Percentiles rank a stretch among this genome's conserved stretches.
These are phyloP conservation scores for Rapana venosa DNA, from an alignment of 2,888 invertebrate genomes.

Conservation along the genomic window DNA sequence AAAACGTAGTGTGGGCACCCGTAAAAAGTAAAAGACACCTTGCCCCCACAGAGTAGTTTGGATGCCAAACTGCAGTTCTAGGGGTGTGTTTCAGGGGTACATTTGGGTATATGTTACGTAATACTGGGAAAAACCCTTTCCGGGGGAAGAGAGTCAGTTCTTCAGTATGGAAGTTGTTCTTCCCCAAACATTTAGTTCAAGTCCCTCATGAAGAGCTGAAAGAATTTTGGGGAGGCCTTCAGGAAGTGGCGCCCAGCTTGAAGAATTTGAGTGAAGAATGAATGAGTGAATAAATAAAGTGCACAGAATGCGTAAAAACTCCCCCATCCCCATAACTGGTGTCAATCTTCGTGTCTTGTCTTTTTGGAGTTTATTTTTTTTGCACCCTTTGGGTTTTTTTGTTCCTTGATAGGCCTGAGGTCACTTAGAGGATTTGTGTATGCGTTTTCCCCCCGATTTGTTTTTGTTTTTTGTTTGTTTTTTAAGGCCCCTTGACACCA, in stretches of 20 bases:
- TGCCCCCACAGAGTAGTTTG: neutral
- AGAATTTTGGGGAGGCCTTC: conserved; percentile 98
- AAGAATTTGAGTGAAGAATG: conserved; percentile 63
- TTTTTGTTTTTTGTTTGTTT: no score
- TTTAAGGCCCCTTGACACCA: no score
- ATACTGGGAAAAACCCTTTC: conserved; percentile 95
- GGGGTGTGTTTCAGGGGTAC: conserved; percentile 86
- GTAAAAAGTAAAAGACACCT: no score
- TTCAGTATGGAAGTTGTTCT: conserved; percentile 95
- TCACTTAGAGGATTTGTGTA: no score
- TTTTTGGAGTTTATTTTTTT: neutral
- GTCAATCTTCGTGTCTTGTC: no score
- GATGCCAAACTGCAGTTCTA: conserved; percentile 3
- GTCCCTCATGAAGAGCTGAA: conserved; percentile 99
- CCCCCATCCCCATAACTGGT: no score
- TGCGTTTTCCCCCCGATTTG: no score
- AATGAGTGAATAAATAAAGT: no score
- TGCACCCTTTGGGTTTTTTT: no score
- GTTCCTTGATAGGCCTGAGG: no score
- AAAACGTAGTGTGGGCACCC: no score
- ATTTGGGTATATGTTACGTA: conserved; percentile 98
- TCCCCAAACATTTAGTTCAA: conserved; percentile 99
- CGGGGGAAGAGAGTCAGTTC: conserved; percentile 97
- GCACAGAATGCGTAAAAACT: no score
- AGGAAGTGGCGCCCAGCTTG: conserved; percentile 87